Conservation (phyloP, 2,797 vertebrate genomes). For the Natrix natrix region DNA sequence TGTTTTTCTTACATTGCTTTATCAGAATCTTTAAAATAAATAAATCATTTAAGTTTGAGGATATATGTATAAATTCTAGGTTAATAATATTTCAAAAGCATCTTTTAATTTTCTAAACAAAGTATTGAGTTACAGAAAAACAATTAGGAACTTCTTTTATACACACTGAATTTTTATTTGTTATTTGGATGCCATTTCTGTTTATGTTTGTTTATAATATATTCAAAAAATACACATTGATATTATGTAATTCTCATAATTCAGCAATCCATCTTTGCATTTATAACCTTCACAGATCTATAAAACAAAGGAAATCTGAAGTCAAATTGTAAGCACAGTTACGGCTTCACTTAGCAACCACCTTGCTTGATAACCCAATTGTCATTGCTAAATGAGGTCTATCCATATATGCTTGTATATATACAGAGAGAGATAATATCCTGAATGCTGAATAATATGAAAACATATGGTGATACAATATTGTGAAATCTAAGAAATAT, state of each 20-base stretch:
- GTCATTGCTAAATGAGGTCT: not conserved
- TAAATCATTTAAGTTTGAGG: not conserved
- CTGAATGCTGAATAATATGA: not conserved
- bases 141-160: not conserved
- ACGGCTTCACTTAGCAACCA: not conserved
- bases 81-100: not conserved
- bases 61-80: not conserved
- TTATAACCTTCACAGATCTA: not conserved
- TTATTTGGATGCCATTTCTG: not conserved
- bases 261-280: not conserved
- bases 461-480: not conserved
- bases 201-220: not conserved
- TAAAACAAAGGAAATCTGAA: not conserved
- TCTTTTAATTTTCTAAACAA: not conserved
- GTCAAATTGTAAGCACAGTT: not conserved
- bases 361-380: not conserved
- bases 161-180: not conserved
- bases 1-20: slow-evolving; percentile 2
- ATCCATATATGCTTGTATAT: not conserved
- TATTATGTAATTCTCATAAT: not conserved
- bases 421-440: not conserved
- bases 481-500: not conserved
- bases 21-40: slow-evolving; percentile 14
- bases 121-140: not conserved
- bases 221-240: not conserved